phyloP scores from a whole-genome alignment of 2,797 vertebrate species.

The Myripristis murdjan region DNA sequence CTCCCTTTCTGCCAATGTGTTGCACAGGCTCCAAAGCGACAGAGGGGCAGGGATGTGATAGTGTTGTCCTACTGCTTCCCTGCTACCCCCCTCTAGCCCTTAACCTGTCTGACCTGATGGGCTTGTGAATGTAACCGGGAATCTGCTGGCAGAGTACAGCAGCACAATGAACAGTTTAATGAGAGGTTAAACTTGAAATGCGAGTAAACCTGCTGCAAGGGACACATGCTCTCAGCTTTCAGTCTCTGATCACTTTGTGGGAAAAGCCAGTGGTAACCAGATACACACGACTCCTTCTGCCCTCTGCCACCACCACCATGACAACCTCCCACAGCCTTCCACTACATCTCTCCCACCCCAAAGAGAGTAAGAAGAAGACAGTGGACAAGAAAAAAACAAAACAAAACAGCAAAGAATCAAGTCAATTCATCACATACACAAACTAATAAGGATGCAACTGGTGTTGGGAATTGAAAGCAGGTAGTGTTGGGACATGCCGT shows the following conservation, averaged over 20 bases:
- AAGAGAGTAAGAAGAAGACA: constrained; percentile 12
- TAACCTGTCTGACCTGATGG: constrained; percentile 89
- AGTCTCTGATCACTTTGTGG: constrained; percentile 87
- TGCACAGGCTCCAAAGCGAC: constrained; percentile 61
- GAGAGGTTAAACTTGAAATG: constrained; percentile 86
- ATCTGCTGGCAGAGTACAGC: constrained; percentile 74
- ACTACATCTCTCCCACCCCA: neutral
- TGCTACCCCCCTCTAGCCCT: constrained; percentile 79
- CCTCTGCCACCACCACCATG: constrained; percentile 44
- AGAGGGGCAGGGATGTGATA: constrained; percentile 68
- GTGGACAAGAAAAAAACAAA: constrained; percentile 25
- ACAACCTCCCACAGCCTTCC: constrained; percentile 34
- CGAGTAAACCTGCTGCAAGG: constrained; percentile 86
- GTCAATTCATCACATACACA: constrained; percentile 61
- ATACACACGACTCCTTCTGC: constrained; percentile 68
- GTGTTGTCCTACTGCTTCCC: constrained; percentile 55
- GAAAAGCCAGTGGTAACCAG: constrained; percentile 86
- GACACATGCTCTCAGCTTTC: constrained; percentile 87
- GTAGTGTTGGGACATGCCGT: constrained; percentile 47
- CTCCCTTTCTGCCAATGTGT: constrained; percentile 85
- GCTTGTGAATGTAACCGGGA: constrained; percentile 82
- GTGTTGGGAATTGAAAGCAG: constrained; percentile 56
- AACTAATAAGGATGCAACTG: constrained; percentile 50
- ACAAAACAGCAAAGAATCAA: constrained; percentile 64
- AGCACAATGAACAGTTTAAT: constrained; percentile 89